A percentile compares a stretch with the other conserved stretches of the same genome.
Conservation (phyloP, 2,113 vertebrate species). For the Sceloporus undulatus region DNA sequence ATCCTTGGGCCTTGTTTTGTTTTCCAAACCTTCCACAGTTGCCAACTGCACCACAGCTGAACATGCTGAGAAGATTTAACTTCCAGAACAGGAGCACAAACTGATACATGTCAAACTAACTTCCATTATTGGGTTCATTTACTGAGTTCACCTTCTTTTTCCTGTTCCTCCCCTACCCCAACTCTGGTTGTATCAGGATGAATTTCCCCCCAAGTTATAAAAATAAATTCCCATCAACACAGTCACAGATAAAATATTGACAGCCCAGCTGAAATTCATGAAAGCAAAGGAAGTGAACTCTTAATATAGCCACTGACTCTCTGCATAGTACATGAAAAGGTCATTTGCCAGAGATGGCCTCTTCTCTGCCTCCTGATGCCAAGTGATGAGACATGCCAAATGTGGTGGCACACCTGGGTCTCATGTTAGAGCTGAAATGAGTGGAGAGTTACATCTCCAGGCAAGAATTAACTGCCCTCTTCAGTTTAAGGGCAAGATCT, state of each 20-base stretch:
- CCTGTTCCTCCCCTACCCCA: background rate
- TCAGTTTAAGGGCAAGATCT: constrained; percentile 33
- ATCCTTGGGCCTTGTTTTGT: background rate
- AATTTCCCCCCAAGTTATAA: background rate
- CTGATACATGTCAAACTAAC: constrained; percentile 4
- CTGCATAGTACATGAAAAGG: constrained; percentile 45
- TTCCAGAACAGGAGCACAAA: constrained; percentile 3
- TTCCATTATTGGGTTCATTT: constrained; percentile 7
- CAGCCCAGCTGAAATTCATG: constrained; percentile 51
- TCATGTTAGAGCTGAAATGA: constrained; percentile 16
- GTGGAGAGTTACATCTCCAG: constrained; percentile 32
- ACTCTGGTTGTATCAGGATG: no score
- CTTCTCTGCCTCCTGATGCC: background rate
- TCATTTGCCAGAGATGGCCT: constrained; percentile 17
- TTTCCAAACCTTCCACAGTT: no score
- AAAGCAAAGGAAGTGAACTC: constrained; percentile 60
- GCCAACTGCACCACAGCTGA: background rate
- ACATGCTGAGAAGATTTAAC: background rate
- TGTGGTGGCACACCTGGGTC: fast-evolving
- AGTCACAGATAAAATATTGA: constrained; percentile 26
- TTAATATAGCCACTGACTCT: constrained; percentile 28
- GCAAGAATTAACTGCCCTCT: constrained; percentile 42
- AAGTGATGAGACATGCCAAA: constrained; percentile 52
- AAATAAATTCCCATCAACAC: constrained; percentile 49
- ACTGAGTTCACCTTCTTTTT: constrained; percentile 44